Conservation (phyloP, 2,888 invertebrate genomes). For the Ennomos fuscantarius region DNA sequence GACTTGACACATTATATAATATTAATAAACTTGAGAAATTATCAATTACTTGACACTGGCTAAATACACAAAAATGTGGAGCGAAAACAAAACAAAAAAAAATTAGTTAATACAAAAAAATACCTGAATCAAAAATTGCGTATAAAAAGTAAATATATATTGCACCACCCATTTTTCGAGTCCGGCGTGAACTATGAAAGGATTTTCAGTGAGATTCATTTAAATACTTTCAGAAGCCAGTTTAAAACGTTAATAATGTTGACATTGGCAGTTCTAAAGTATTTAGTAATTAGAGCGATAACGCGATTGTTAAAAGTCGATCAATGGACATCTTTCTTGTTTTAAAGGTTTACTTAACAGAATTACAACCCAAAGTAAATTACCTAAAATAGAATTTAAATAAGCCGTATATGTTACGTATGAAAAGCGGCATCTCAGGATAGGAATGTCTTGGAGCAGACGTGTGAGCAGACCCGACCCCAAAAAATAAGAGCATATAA, state of each 20-base stretch:
- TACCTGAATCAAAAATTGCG: slow-evolving; percentile 31
- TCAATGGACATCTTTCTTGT: slow-evolving; percentile 23
- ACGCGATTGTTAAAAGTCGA: slow-evolving; percentile 42
- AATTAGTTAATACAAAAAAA: background rate
- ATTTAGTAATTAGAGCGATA: slow-evolving; percentile 48
- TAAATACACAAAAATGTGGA: too few species aligned
- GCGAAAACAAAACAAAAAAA: background rate
- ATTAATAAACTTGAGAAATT: too few species aligned
- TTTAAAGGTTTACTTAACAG: slow-evolving; percentile 8
- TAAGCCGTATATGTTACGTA: too few species aligned
- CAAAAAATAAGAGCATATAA: too few species aligned
- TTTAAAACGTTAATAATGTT: slow-evolving; percentile 27
- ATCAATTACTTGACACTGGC: too few species aligned
- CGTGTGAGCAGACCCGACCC: too few species aligned
- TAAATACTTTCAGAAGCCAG: slow-evolving; percentile 46
- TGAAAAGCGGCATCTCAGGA: too few species aligned
- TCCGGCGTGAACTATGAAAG: slow-evolving; percentile 37
- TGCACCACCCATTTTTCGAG: slow-evolving; percentile 19
- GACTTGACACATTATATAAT: too few species aligned
- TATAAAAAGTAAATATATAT: slow-evolving; percentile 14
- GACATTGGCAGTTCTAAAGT: slow-evolving; percentile 40
- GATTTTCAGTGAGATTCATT: slow-evolving; percentile 32
- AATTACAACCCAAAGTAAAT: slow-evolving; percentile 8
- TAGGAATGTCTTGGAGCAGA: too few species aligned
- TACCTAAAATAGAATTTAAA: background rate